Conservation (phyloP, 2,797 vertebrate genomes). For the Pteropus rufus region DNA sequence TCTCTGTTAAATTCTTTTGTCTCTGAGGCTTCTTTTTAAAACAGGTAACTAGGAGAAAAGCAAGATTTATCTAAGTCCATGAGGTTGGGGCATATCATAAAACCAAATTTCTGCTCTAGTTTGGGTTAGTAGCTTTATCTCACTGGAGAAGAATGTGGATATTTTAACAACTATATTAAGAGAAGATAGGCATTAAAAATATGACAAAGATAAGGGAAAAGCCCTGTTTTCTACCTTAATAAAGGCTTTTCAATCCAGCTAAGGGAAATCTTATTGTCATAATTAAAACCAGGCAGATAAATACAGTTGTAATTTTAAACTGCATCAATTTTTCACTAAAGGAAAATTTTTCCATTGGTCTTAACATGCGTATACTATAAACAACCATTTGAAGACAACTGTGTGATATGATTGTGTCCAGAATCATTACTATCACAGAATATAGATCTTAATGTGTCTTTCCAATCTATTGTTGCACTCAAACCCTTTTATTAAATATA, state of each 20-base stretch:
- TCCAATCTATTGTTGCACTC: background rate
- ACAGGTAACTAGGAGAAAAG: background rate
- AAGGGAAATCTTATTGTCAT: background rate
- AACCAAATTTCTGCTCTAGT: background rate
- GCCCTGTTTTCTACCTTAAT: background rate
- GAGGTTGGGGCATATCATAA: background rate
- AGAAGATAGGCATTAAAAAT: background rate
- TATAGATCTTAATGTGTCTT: background rate
- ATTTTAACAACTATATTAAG: background rate
- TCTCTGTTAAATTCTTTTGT: background rate
- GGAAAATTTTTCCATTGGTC: background rate
- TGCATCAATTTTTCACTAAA: background rate
- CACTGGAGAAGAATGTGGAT: background rate
- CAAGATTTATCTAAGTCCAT: background rate
- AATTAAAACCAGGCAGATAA: conserved; percentile 36
- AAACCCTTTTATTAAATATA: conserved; percentile 54
- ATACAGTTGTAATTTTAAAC: conserved; percentile 30
- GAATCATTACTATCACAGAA: background rate
- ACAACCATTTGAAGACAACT: background rate
- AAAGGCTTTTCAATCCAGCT: background rate
- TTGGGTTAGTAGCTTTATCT: conserved; percentile 2
- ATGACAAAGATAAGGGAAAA: background rate
- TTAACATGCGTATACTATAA: background rate
- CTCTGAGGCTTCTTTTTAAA: background rate
- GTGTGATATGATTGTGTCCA: background rate